phyloP scores from a whole-genome alignment of 2,797 vertebrate species.

The Xyrichtys novacula region DNA sequence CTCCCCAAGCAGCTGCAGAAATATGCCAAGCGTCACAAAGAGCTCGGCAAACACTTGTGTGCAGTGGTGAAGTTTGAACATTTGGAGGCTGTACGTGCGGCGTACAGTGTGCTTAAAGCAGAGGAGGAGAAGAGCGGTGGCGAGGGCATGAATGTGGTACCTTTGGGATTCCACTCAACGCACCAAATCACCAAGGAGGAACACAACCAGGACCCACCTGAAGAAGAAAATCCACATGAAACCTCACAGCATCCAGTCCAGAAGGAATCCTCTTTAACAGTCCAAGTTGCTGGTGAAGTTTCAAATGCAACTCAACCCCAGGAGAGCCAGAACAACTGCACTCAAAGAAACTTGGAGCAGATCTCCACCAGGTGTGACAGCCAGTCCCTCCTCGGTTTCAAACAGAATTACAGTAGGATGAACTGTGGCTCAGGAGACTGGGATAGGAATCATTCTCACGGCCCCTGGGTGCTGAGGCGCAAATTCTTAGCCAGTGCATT shows the following conservation, averaged over 20 bases:
- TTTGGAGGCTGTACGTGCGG: constrained; percentile 79
- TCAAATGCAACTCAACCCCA: constrained; percentile 6
- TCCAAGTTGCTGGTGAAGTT: background rate
- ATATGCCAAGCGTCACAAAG: constrained; percentile 73
- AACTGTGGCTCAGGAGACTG: constrained; percentile 54
- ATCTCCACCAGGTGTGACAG: constrained; percentile 13
- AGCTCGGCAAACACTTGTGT: constrained; percentile 82
- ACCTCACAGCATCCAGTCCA: constrained; percentile 53
- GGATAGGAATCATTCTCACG: constrained; percentile 29
- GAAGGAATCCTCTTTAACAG: constrained; percentile 15
- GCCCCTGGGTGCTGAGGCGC: constrained; percentile 73
- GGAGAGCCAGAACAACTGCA: background rate
- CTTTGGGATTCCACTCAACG: constrained; percentile 77
- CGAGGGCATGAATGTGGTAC: constrained; percentile 71
- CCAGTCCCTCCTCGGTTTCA: constrained; percentile 25
- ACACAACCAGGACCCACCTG: constrained; percentile 14
- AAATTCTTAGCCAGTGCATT: constrained; percentile 55
- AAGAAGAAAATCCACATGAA: constrained; percentile 26
- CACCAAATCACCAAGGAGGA: constrained; percentile 44
- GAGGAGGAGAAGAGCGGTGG: constrained; percentile 63
- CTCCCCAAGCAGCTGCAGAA: constrained; percentile 81
- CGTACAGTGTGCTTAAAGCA: constrained; percentile 70
- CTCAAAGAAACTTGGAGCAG: constrained; percentile 10
- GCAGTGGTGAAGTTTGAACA: constrained; percentile 85
- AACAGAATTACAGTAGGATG: constrained; percentile 16